Evolutionary conservation across 2,113 vertebrate species (phyloP), one percentile per base, ranked within the genome.

Genomic region (Nymphicus hollandicus): DNA sequence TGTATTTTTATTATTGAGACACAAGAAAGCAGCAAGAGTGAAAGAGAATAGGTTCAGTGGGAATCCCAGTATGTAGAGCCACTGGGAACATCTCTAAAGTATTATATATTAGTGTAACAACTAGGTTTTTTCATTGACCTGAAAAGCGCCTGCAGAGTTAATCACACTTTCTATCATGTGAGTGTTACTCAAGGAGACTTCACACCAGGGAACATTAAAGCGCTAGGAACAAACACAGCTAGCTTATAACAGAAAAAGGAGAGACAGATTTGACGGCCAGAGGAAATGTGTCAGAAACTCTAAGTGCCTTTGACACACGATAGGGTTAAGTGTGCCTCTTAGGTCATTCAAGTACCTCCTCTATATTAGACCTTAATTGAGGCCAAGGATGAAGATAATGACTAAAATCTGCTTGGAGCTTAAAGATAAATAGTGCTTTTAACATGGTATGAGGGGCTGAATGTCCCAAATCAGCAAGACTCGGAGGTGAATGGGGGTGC

Each of bases 71-170:
- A 52, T 37, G 35, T 7, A 60, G 56, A 93, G 63, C 39, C 49
- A 55, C 80, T 60, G 46, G 71, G 77, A 97, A 50, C 64, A 47
- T 74, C 86, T 66, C 53, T 73, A 33, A 89, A 95, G 25, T 83
- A 89, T 92, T 84, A 90, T 28, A 87, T 94, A 92, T 94, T 96
- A 94, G 88, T 81, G 80, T 93, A 80, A 81, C 95, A 69, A 73
- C 71, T 88, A 77, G 53, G 18, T 86, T 94, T 96, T 89, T 89
- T 96, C 93, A 90, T 84, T 95, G 95, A 96, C 93, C 68, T 50
- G 91, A 92, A 96, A 96, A 96, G 70, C 16, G 0, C 97, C 97
- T 95, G 88, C 94, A 44, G 97, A 97, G 94, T 97, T 97, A 96
- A 96, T 96, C 96, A 94, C 95, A 94, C 94, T 82, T 80, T 81